Evolutionary conservation across 2,888 invertebrate genomes (phyloP).

Genomic region (Euplagia quadripunctaria): DNA sequence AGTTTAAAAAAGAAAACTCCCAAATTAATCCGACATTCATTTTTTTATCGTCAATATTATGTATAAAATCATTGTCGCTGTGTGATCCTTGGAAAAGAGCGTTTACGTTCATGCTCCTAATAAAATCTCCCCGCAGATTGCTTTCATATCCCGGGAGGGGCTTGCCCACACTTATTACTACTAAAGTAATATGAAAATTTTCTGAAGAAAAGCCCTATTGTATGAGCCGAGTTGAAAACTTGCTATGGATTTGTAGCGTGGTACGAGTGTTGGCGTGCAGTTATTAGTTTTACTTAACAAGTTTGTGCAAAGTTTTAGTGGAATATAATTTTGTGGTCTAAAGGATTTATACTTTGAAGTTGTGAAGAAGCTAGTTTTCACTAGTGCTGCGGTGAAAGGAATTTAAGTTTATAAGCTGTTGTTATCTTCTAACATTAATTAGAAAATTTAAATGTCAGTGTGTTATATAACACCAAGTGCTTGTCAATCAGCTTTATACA

Average conservation of each 20-base stretch:
- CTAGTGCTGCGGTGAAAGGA: neutral
- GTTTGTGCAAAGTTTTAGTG: conserved; percentile 15
- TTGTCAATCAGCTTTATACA: neutral
- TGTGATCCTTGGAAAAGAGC: conserved; percentile 29
- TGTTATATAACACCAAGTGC: neutral
- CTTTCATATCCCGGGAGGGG: conserved; percentile 45
- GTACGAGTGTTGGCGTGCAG: conserved; percentile 37
- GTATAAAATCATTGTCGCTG: conserved; percentile 14
- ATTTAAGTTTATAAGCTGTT: neutral
- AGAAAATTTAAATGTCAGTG: neutral
- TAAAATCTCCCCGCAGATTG: conserved; percentile 51
- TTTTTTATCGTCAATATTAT: neutral
- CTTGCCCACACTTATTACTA: conserved; percentile 60
- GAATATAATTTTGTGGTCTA: conserved; percentile 19
- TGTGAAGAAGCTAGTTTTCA: conserved; percentile 8
- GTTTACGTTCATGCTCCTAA: conserved; percentile 44
- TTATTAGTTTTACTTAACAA: conserved; percentile 12
- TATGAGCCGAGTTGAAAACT: conserved; percentile 65
- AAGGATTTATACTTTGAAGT: conserved; percentile 10
- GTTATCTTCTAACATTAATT: neutral
- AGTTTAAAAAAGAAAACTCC: too few species aligned
- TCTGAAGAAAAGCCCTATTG: conserved; percentile 68
- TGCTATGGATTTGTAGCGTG: conserved; percentile 42
- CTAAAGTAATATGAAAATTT: conserved; percentile 75
- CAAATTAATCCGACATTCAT: too few species aligned